A percentile compares a stretch with the other conserved stretches of the same genome.
These are phyloP conservation scores for Sula dactylatra DNA, from an alignment of 2,113 vertebrate genomes.

Conservation along the genomic window DNA sequence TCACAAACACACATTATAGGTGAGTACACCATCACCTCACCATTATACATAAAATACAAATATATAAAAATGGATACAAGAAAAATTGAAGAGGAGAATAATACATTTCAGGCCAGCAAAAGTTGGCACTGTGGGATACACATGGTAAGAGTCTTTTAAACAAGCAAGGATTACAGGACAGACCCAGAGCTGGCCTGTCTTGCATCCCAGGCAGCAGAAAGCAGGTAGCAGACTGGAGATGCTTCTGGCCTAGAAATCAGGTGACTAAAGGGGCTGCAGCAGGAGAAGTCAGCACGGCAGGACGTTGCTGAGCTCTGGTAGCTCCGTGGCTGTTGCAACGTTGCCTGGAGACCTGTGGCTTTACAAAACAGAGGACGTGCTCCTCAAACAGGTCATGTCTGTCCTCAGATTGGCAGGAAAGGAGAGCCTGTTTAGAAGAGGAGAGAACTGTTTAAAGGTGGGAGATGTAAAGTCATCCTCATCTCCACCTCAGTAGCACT, in stretches of 20 bases:
- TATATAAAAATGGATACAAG: not conserved
- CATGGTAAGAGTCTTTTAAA: not conserved
- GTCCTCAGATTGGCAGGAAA: not conserved
- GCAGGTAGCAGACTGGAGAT: not conserved
- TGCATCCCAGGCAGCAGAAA: not conserved
- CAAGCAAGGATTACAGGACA: not conserved
- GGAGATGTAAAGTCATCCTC: not conserved
- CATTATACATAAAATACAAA: not conserved
- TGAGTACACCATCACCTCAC: not conserved
- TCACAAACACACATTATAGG: not conserved
- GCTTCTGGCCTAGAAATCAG: not conserved
- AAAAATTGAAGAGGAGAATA: not conserved
- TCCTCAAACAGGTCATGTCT: not conserved
- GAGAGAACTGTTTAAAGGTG: not conserved
- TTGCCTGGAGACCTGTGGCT: not conserved
- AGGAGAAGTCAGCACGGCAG: not conserved
- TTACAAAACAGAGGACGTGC: not conserved
- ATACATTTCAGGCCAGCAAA: not conserved
- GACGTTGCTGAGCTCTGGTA: rapidly evolving
- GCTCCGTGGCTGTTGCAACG: not conserved
- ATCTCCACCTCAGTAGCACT: not conserved
- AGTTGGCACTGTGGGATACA: not conserved
- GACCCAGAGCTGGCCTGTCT: not conserved
- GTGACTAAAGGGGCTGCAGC: not conserved
- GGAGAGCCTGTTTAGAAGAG: not conserved